phyloP scores from a whole-genome alignment of 92 coral and sea anemone genomes.

The Zoanthus sociatus region DNA sequence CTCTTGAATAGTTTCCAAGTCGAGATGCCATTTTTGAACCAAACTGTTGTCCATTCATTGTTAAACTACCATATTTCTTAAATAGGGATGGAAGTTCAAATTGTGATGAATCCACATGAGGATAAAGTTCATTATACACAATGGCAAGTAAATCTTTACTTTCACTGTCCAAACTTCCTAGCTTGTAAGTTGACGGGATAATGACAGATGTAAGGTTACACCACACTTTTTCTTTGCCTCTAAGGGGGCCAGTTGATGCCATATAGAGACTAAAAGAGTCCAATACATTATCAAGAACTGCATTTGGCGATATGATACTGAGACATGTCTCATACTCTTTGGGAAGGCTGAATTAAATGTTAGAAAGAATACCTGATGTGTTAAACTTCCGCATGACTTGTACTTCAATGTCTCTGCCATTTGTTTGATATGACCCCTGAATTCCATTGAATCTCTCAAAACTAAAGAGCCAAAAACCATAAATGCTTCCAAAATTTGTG shows the following conservation, averaged over 20 bases:
- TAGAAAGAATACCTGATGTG: slow-evolving; percentile 54
- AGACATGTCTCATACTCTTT: slow-evolving; percentile 22
- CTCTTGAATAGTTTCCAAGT: slow-evolving; percentile 21
- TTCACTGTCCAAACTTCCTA: slow-evolving; percentile 37
- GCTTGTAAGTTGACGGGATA: slow-evolving; percentile 11
- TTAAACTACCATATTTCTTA: too few species aligned
- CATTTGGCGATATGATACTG: slow-evolving; percentile 14
- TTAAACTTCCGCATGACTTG: slow-evolving; percentile 70
- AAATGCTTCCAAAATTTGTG: slow-evolving; percentile 56
- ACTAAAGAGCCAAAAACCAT: slow-evolving; percentile 67
- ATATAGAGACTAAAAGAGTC: slow-evolving; percentile 7
- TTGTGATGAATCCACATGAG: background rate
- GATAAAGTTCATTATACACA: slow-evolving; percentile 24
- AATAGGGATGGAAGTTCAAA: slow-evolving; percentile 25
- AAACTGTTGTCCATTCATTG: too few species aligned
- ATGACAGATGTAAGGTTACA: background rate
- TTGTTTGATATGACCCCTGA: slow-evolving; percentile 54
- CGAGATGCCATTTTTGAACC: background rate
- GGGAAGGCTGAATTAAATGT: slow-evolving; percentile 54
- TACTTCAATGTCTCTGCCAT: slow-evolving; percentile 57
- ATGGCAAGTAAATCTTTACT: background rate
- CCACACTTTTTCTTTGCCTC: background rate
- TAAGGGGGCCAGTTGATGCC: slow-evolving; percentile 17
- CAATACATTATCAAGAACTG: slow-evolving; percentile 37
- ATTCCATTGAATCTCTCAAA: slow-evolving; percentile 71